phyloP scores from a whole-genome alignment of 1,140 invertebrate genomes.

The Oryzaephilus surinamensis region DNA sequence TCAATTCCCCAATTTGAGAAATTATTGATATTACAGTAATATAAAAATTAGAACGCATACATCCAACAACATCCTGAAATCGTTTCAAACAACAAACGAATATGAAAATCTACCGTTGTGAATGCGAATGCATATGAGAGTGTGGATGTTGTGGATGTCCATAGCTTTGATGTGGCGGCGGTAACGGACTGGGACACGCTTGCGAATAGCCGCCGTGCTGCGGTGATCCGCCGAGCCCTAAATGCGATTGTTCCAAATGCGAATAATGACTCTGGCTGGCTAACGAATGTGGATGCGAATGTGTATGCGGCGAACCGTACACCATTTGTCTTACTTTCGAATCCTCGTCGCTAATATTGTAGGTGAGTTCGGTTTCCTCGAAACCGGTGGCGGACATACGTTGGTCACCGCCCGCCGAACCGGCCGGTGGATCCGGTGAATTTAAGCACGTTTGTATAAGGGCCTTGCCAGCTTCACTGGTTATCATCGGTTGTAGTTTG shows the following conservation, averaged over 20 bases:
- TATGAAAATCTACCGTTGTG: constrained; percentile 57
- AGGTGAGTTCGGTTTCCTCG: constrained; percentile 96
- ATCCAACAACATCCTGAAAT: too few species aligned
- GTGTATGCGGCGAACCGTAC: constrained; percentile 62
- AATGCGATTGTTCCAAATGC: constrained; percentile 32
- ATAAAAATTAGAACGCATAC: too few species aligned
- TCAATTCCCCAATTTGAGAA: neutral
- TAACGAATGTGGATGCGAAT: constrained; percentile 43
- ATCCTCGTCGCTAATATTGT: constrained; percentile 89
- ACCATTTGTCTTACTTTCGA: constrained; percentile 94
- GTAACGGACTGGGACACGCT: constrained; percentile 45
- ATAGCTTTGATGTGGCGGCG: constrained; percentile 49
- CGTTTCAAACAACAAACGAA: too few species aligned
- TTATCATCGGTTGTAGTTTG: constrained; percentile 99
- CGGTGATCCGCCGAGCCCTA: constrained; percentile 40
- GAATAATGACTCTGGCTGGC: constrained; percentile 28
- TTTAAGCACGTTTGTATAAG: constrained; percentile 98
- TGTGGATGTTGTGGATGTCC: constrained; percentile 50
- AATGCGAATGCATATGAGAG: constrained; percentile 51
- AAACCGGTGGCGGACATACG: constrained; percentile 97
- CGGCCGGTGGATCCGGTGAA: constrained; percentile 86
- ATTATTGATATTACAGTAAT: too few species aligned
- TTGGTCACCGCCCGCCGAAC: constrained; percentile 64
- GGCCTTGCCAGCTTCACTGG: constrained; percentile 94
- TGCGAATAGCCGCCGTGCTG: constrained; percentile 51